Evolutionary conservation across 2,888 invertebrate genomes (phyloP).

Genomic region (Protonemura montana): DNA sequence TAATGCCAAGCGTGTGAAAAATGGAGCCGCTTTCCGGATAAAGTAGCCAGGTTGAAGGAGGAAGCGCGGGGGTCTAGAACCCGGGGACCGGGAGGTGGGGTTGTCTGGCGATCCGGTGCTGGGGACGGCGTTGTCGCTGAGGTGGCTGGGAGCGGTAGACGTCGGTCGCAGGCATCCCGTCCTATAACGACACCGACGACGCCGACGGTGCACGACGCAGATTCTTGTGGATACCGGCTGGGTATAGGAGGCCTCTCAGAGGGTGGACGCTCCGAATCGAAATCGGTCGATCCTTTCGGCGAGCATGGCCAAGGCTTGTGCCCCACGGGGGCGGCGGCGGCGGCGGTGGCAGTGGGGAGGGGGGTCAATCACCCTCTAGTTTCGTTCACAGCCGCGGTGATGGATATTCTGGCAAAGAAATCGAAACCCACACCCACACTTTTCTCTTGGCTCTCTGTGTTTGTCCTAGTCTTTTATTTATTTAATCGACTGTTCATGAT

Average conservation of each 20-base stretch:
- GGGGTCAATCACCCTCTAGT: slow-evolving; percentile 35
- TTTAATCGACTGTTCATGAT: background rate
- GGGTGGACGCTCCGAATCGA: slow-evolving; percentile 24
- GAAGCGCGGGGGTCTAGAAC: too few relatives aligned
- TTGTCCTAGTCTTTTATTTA: background rate
- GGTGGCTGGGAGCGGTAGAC: slow-evolving; percentile 28
- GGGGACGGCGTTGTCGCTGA: slow-evolving; percentile 31
- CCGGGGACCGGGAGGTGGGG: slow-evolving; percentile 44
- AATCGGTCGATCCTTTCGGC: slow-evolving; percentile 35
- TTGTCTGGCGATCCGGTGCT: background rate
- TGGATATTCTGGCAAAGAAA: slow-evolving; percentile 29
- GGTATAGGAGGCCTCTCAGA: slow-evolving; percentile 10
- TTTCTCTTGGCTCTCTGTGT: background rate
- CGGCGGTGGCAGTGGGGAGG: too few relatives aligned
- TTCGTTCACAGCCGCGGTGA: slow-evolving; percentile 1
- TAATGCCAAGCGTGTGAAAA: slow-evolving; percentile 51
- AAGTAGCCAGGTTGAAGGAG: slow-evolving; percentile 49
- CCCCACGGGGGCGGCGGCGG: background rate
- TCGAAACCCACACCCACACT: slow-evolving; percentile 21
- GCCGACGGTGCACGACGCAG: background rate
- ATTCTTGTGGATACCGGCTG: slow-evolving; percentile 7
- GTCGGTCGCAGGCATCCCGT: slow-evolving; percentile 43
- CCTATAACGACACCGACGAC: slow-evolving; percentile 37
- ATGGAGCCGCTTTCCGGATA: slow-evolving; percentile 47
- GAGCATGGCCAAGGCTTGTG: slow-evolving; percentile 34